These are phyloP conservation scores for Holacanthus passer DNA, from an alignment of 2,113 vertebrate genomes.

Conservation along the genomic window DNA sequence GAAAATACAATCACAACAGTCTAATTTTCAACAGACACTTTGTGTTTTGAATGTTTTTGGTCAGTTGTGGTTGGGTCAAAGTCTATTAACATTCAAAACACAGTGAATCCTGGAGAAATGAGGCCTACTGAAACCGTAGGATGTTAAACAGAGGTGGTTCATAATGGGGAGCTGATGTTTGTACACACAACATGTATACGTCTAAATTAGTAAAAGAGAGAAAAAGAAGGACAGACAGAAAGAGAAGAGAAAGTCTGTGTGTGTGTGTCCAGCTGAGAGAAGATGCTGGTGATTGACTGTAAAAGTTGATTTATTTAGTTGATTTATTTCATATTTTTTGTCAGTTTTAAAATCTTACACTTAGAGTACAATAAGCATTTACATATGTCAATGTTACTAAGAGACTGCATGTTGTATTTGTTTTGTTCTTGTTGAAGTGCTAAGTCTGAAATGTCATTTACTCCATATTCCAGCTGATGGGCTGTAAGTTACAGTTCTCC, in stretches of 20 bases:
- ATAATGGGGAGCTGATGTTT: slow-evolving; percentile 66
- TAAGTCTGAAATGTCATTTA: slow-evolving; percentile 54
- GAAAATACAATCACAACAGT: neutral
- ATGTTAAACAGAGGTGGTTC: slow-evolving; percentile 64
- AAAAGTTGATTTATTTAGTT: neutral
- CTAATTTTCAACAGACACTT: slow-evolving; percentile 13
- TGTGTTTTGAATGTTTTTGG: slow-evolving; percentile 27
- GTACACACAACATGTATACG: slow-evolving; percentile 63
- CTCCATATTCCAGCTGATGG: slow-evolving; percentile 41
- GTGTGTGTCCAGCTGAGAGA: slow-evolving; percentile 7
- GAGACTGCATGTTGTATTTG: slow-evolving; percentile 43
- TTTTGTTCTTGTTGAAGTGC: slow-evolving; percentile 54
- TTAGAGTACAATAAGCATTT: slow-evolving; percentile 1
- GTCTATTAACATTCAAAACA: slow-evolving; percentile 67
- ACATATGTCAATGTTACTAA: slow-evolving; percentile 37
- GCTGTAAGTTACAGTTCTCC: slow-evolving; percentile 48
- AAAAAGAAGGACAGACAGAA: slow-evolving; percentile 23
- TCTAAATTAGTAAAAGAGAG: slow-evolving; percentile 42
- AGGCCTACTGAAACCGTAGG: slow-evolving; percentile 66
- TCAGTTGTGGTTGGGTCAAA: slow-evolving; percentile 23
- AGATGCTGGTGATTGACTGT: slow-evolving; percentile 29
- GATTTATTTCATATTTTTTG: no score
- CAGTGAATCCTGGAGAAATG: slow-evolving; percentile 58
- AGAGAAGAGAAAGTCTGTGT: slow-evolving; percentile 11
- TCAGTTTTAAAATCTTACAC: slow-evolving; percentile 7